These are phyloP conservation scores for Platygyra sinensis DNA, from an alignment of 64 coral and sea anemone species.

Conservation along the genomic window DNA sequence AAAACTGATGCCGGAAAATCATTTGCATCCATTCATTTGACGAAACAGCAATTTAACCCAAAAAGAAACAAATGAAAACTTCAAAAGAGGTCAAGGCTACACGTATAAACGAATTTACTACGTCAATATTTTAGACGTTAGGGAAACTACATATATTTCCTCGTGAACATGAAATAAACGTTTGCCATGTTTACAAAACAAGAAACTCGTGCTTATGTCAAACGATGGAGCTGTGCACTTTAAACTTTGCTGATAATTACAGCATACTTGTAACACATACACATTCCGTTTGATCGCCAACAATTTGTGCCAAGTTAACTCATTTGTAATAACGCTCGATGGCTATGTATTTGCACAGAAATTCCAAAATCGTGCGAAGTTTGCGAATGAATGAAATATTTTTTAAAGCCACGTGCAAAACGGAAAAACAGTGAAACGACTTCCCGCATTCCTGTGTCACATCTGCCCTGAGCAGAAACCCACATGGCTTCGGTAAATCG, in stretches of 20 bases:
- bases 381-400: conserved; percentile 27
- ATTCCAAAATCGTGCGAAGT: conserved; percentile 9
- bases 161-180: conserved; percentile 7
- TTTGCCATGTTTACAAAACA: conserved; percentile 13
- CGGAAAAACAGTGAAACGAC: background rate
- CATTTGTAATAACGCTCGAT: background rate
- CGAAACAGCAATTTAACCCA: background rate
- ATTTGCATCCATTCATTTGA: conserved; percentile 42
- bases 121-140: background rate
- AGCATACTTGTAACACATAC: background rate
- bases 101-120: background rate
- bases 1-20: background rate
- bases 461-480: conserved; percentile 70
- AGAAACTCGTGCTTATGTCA: background rate
- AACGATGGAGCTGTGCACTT: conserved; percentile 8
- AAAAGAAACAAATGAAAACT: background rate
- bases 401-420: conserved; percentile 25
- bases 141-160: background rate
- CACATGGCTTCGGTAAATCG: conserved; percentile 48
- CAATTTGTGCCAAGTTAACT: background rate
- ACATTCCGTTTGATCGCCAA: background rate
- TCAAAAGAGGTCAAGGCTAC: background rate
- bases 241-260: background rate
- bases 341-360: background rate
- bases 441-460: conserved; percentile 30